Percentiles rank a stretch among this genome's conserved stretches.
These are phyloP conservation scores for Neria commutata DNA, from an alignment of 2,888 invertebrate genomes.

Conservation along the genomic window DNA sequence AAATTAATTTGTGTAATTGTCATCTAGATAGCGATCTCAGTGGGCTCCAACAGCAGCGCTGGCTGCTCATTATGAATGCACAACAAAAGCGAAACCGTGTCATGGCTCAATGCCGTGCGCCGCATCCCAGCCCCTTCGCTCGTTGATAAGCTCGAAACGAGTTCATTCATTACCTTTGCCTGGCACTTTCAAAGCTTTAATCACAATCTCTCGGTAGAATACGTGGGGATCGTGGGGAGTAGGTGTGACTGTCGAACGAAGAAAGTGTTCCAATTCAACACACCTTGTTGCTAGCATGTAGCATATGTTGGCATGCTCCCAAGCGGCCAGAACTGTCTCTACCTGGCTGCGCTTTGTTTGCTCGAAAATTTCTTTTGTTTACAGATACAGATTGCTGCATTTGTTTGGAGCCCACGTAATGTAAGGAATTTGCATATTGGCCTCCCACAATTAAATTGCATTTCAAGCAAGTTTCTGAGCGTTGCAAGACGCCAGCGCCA, in stretches of 20 bases:
- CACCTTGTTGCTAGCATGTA: too few species aligned
- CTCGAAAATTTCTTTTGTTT: background rate
- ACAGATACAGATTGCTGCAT: background rate
- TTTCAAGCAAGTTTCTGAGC: background rate
- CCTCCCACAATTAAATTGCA: background rate
- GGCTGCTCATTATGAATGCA: background rate
- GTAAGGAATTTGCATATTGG: background rate
- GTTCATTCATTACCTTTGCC: background rate
- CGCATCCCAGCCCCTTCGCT: background rate
- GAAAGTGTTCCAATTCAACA: background rate
- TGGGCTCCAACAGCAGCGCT: too few species aligned
- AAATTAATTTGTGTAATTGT: too few species aligned
- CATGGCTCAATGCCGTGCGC: background rate
- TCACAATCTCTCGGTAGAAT: too few species aligned
- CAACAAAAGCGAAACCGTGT: background rate
- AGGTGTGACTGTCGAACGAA: background rate
- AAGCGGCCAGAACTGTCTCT: too few species aligned
- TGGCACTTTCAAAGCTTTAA: too few species aligned
- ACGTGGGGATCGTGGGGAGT: too few species aligned
- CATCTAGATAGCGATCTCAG: too few species aligned
- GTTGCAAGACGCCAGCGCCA: too few species aligned
- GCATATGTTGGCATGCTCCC: too few species aligned
- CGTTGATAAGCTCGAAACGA: background rate
- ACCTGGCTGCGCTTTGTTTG: too few species aligned
- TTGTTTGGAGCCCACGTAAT: background rate